A percentile compares a stretch with the other conserved stretches of the same genome.
phyloP scores from a whole-genome alignment of 2,797 vertebrate species.

The Halcyon chelicuti region DNA sequence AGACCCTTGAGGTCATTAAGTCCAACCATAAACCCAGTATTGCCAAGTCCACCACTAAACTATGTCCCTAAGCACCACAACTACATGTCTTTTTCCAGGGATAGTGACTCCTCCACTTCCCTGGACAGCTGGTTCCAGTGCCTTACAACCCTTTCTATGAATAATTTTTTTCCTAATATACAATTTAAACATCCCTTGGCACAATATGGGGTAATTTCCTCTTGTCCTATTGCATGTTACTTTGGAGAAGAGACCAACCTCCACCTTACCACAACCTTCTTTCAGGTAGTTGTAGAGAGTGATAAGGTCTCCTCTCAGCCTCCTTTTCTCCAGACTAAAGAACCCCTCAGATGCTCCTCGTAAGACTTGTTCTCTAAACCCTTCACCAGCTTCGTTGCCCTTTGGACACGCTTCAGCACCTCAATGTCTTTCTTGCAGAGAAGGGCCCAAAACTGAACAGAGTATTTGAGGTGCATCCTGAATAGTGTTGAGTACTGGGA shows the following conservation, averaged over 20 bases:
- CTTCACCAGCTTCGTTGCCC: neutral
- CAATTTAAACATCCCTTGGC: neutral
- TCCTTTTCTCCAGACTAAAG: neutral
- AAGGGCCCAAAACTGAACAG: neutral
- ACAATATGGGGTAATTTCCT: neutral
- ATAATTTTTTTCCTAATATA: neutral
- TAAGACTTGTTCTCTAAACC: neutral
- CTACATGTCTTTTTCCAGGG: fast-evolving
- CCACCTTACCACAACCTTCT: neutral
- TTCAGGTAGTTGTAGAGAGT: neutral
- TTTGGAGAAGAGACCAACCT: neutral
- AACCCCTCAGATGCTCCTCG: neutral
- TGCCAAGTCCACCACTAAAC: neutral
- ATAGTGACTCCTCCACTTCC: neutral
- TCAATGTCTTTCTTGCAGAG: neutral
- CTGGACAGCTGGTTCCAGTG: neutral
- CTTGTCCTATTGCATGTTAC: neutral
- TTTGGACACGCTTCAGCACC: neutral
- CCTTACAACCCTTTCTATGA: neutral
- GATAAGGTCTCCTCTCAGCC: neutral
- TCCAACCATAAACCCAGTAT: neutral
- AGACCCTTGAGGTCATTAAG: neutral
- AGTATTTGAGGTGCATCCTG: neutral
- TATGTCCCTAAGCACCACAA: neutral
- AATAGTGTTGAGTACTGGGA: neutral